A percentile compares a stretch with the other conserved stretches of the same genome.
Conservation (phyloP, 30 jellyfish, hydroid and myxozoan genomes). For the Hydra vulgaris region DNA sequence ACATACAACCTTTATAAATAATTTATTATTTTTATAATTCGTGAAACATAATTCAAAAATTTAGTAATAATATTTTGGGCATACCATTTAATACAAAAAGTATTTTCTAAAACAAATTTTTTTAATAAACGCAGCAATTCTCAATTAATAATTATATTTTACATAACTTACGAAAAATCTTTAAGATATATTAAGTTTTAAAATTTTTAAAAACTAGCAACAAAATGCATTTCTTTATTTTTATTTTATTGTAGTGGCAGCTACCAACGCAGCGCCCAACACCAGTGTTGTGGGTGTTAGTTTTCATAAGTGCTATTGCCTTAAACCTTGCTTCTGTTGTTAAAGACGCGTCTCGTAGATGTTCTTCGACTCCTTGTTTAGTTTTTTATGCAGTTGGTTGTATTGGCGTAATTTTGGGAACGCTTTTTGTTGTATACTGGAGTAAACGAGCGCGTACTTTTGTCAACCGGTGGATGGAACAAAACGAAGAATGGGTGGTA, state of each 20-base stretch:
- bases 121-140: no score
- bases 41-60: no score
- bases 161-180: no score
- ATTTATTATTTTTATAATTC: no score
- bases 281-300: constrained; percentile 43
- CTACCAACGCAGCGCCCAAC: constrained; percentile 65
- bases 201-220: no score
- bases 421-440: constrained; percentile 38
- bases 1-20: no score
- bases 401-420: constrained; percentile 48
- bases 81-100: no score
- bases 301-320: constrained; percentile 38
- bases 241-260: constrained; percentile 33
- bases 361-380: constrained; percentile 58
- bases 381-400: constrained; percentile 64
- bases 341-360: constrained; percentile 46
- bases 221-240: no score
- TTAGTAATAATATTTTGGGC: no score
- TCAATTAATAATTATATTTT: no score
- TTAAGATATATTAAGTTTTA: no score
- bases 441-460: constrained; percentile 34
- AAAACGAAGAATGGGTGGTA: constrained; percentile 54
- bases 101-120: no score
- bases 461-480: constrained; percentile 37
- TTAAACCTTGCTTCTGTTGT: constrained; percentile 52